phyloP scores from a whole-genome alignment of 2,888 invertebrate genomes.

The Xestia xanthographa region DNA sequence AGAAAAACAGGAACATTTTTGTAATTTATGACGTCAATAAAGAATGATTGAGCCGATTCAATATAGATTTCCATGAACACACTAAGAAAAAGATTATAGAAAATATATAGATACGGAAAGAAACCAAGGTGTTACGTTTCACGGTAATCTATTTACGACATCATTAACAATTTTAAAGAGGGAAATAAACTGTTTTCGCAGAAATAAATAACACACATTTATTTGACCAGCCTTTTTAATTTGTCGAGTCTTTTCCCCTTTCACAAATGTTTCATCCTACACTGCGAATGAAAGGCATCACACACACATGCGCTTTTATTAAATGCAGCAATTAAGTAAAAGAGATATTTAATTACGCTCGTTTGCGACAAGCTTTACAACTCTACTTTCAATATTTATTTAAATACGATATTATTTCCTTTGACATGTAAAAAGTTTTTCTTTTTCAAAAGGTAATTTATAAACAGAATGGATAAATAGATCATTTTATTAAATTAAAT shows the following conservation, averaged over 20 bases:
- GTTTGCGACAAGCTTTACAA: conserved; percentile 34
- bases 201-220: conserved; percentile 18
- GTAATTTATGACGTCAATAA: too few relatives aligned
- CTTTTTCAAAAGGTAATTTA: not conserved
- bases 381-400: conserved; percentile 28
- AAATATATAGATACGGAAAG: too few relatives aligned
- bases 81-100: not conserved
- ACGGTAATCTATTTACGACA: not conserved
- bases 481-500: not conserved
- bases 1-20: too few relatives aligned
- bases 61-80: not conserved
- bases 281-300: conserved; percentile 48
- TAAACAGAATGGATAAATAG: not conserved
- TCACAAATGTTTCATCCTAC: conserved; percentile 23
- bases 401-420: not conserved
- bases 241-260: conserved; percentile 14
- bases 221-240: conserved; percentile 35
- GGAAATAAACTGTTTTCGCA: not conserved
- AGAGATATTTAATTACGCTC: conserved; percentile 57
- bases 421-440: not conserved
- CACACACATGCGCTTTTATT: conserved; percentile 47
- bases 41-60: not conserved
- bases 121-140: not conserved
- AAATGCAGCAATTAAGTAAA: conserved; percentile 51
- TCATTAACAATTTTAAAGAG: not conserved